These are phyloP conservation scores for Bradypus variegatus DNA, from an alignment of 2,797 vertebrate species.

Conservation along the genomic window DNA sequence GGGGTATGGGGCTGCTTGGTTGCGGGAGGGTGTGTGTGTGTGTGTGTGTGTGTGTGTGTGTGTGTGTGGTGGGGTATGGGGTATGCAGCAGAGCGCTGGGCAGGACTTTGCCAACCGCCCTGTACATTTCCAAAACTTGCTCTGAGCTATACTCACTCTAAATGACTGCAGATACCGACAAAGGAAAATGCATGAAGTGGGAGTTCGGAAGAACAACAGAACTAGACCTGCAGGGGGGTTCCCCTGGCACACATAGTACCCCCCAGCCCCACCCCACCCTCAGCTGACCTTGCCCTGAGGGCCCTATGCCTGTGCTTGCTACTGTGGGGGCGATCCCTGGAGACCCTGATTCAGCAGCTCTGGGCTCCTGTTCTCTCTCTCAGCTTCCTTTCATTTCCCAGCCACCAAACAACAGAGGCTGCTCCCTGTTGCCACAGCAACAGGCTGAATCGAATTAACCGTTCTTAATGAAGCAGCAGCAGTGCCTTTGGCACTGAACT, in stretches of 20 bases:
- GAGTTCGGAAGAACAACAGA: not conserved
- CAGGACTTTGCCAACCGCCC: not conserved
- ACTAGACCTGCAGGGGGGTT: too few relatives aligned
- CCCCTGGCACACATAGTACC: not conserved
- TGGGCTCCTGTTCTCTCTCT: not conserved
- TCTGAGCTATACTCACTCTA: not conserved
- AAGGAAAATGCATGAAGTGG: not conserved
- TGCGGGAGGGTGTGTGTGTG: too few relatives aligned
- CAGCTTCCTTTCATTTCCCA: slow-evolving; percentile 3
- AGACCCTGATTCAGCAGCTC: not conserved
- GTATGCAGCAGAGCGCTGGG: not conserved
- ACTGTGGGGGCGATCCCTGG: not conserved
- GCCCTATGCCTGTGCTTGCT: not conserved
- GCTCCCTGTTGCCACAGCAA: slow-evolving; percentile 16
- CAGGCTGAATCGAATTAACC: slow-evolving; percentile 35
- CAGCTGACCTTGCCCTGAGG: not conserved
- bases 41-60: not conserved
- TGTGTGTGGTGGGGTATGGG: not conserved
- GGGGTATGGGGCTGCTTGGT: too few relatives aligned
- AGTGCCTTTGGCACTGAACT: not conserved
- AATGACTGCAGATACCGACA: not conserved
- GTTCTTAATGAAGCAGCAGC: slow-evolving; percentile 10
- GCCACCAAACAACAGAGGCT: not conserved
- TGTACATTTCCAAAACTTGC: not conserved
- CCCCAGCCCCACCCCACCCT: not conserved